These are phyloP conservation scores for Gouania willdenowi DNA, from an alignment of 2,797 vertebrate genomes.

Conservation along the genomic window DNA sequence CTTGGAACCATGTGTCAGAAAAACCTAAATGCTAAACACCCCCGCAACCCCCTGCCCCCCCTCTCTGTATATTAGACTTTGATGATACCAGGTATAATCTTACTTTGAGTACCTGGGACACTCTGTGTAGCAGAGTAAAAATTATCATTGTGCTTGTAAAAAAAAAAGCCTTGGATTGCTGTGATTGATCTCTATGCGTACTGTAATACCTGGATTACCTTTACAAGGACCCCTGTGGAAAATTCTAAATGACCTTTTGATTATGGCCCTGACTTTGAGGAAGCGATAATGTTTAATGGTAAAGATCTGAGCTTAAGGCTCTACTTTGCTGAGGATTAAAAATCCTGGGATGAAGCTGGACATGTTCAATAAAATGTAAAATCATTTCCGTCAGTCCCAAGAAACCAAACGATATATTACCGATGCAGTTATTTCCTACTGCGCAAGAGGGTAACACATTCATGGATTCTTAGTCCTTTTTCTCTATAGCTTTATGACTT, in stretches of 20 bases:
- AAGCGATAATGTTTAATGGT: conserved; percentile 6
- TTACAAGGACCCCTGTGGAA: conserved; percentile 19
- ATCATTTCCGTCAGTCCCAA: conserved; percentile 3
- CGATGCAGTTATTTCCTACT: not conserved
- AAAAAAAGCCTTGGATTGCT: too few relatives aligned
- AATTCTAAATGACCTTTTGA: conserved; percentile 30
- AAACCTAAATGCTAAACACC: too few relatives aligned
- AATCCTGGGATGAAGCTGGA: conserved; percentile 5
- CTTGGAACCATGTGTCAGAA: too few relatives aligned
- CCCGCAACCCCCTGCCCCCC: too few relatives aligned
- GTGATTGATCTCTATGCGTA: conserved; percentile 23
- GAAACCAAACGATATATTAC: not conserved
- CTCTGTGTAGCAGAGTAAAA: too few relatives aligned
- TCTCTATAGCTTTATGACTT: not conserved
- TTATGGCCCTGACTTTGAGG: conserved; percentile 19
- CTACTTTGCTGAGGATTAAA: conserved; percentile 20
- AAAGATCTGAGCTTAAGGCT: conserved; percentile 13
- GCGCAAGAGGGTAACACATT: too few relatives aligned
- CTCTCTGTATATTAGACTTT: too few relatives aligned
- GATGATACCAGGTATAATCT: too few relatives aligned
- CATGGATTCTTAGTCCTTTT: not conserved
- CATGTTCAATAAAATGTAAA: conserved; percentile 1
- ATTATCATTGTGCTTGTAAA: too few relatives aligned
- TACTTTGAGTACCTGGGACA: too few relatives aligned
- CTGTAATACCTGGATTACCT: conserved; percentile 12